These are phyloP conservation scores for Mesocentrotus franciscanus DNA, from an alignment of 53 echinoderm and acorn worm species.

Conservation along the genomic window DNA sequence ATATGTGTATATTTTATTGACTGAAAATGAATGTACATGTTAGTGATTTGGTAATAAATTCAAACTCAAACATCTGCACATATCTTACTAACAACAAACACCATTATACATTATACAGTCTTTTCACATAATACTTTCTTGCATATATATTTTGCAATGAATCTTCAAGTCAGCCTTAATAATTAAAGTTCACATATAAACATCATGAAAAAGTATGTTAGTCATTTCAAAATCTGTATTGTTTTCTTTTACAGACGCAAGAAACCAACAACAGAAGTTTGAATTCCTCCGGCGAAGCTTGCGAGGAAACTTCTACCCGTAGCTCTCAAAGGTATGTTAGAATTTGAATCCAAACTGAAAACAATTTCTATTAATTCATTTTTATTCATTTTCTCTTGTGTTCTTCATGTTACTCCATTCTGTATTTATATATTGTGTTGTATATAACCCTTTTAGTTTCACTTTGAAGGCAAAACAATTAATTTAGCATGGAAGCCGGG, in stretches of 20 bases:
- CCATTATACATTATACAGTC: too few species aligned
- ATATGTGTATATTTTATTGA: too few species aligned
- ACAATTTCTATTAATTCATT: not conserved
- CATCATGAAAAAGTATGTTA: too few species aligned
- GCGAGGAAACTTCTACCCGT: conserved; percentile 13
- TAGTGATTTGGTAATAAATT: too few species aligned
- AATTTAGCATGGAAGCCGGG: not conserved
- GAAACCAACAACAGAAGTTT: conserved; percentile 34
- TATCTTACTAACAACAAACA: too few species aligned
- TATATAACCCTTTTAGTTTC: not conserved
- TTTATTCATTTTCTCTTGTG: not conserved
- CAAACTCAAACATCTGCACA: too few species aligned
- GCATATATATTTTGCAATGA: too few species aligned
- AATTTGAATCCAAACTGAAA: not conserved
- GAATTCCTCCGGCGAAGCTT: conserved; percentile 38
- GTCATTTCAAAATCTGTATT: not conserved
- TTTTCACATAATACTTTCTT: too few species aligned
- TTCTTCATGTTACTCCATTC: too few species aligned
- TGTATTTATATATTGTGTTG: not conserved
- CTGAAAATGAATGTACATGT: too few species aligned
- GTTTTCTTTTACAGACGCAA: conserved; percentile 13
- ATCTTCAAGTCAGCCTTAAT: too few species aligned
- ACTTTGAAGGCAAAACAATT: not conserved
- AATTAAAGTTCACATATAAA: too few species aligned
- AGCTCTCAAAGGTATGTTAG: conserved; percentile 29